Conservation (phyloP, 2,888 invertebrate genomes). For the Odontocerum albicorne region DNA sequence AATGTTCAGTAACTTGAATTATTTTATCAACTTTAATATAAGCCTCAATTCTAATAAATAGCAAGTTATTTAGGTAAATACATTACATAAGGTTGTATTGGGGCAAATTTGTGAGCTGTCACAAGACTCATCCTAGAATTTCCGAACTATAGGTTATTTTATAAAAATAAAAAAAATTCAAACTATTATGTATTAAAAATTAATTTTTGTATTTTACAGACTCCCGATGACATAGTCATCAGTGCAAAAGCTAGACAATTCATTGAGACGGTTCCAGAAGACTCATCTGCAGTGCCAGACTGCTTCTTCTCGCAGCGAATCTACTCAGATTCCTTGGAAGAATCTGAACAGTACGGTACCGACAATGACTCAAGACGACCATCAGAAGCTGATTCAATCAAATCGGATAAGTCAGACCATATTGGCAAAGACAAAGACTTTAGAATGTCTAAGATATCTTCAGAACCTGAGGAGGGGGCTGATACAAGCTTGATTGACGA, state of each 20-base stretch:
- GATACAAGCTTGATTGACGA: constrained; percentile 57
- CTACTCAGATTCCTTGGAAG: constrained; percentile 57
- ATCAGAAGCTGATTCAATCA: constrained; percentile 56
- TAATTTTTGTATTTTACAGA: constrained; percentile 12
- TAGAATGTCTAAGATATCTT: constrained; percentile 47
- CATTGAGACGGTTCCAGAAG: constrained; percentile 59
- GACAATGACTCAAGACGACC: constrained; percentile 53
- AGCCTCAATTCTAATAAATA: too few relatives aligned
- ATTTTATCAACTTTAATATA: too few relatives aligned
- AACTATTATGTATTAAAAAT: too few relatives aligned
- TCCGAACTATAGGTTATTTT: neutral
- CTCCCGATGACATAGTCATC: constrained; percentile 45
- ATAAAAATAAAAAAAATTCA: neutral
- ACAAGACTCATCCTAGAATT: too few relatives aligned
- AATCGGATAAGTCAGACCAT: constrained; percentile 56
- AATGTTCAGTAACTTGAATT: too few relatives aligned
- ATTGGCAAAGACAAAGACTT: constrained; percentile 43
- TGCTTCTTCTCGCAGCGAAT: constrained; percentile 58
- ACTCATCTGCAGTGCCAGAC: constrained; percentile 55
- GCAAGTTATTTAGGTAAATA: too few relatives aligned
- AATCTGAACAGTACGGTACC: constrained; percentile 48
- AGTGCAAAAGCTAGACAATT: constrained; percentile 58
- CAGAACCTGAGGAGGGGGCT: constrained; percentile 54
- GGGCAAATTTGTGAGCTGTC: too few relatives aligned
- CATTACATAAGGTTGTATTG: too few relatives aligned